phyloP scores from a whole-genome alignment of 1,140 invertebrate genomes.

The Drosophila persimilis region DNA sequence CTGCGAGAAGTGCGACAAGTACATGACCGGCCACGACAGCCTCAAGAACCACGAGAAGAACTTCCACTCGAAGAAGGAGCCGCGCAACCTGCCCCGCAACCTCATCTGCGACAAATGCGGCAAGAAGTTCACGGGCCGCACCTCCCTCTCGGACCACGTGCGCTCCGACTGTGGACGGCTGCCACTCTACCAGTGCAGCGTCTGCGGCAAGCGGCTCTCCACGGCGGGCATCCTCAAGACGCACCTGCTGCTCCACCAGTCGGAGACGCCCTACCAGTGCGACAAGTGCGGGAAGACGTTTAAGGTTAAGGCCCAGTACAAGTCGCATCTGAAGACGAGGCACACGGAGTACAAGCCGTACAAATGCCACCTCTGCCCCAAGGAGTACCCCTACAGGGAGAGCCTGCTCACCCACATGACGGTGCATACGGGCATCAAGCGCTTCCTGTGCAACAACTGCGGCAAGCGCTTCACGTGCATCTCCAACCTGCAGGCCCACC shows the following conservation, averaged over 20 bases:
- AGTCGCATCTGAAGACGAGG: constrained; percentile 88
- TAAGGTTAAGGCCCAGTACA: constrained; percentile 85
- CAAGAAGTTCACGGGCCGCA: constrained; percentile 81
- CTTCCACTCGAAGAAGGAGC: constrained; percentile 68
- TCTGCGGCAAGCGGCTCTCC: constrained; percentile 82
- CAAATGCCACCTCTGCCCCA: constrained; percentile 86
- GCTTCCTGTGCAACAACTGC: constrained; percentile 83
- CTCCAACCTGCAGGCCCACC: constrained; percentile 84
- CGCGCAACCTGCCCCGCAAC: constrained; percentile 68
- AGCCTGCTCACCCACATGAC: constrained; percentile 84
- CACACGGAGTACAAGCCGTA: constrained; percentile 88
- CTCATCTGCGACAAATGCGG: constrained; percentile 83
- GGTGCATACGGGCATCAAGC: constrained; percentile 84
- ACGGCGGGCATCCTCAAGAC: constrained; percentile 81
- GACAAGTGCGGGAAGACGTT: constrained; percentile 83
- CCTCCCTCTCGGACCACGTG: constrained; percentile 80
- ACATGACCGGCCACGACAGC: constrained; percentile 81
- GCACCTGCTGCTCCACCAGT: constrained; percentile 81
- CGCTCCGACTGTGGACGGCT: constrained; percentile 79
- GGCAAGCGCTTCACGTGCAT: constrained; percentile 84
- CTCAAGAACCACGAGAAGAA: constrained; percentile 77
- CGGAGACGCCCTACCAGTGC: constrained; percentile 79
- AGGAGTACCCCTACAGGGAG: constrained; percentile 84
- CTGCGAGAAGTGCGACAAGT: constrained; percentile 83
- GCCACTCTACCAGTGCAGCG: constrained; percentile 76